Base-by-base conservation (phyloP, 1,140 invertebrate species). In the Zaprionus vittiger region DNA sequence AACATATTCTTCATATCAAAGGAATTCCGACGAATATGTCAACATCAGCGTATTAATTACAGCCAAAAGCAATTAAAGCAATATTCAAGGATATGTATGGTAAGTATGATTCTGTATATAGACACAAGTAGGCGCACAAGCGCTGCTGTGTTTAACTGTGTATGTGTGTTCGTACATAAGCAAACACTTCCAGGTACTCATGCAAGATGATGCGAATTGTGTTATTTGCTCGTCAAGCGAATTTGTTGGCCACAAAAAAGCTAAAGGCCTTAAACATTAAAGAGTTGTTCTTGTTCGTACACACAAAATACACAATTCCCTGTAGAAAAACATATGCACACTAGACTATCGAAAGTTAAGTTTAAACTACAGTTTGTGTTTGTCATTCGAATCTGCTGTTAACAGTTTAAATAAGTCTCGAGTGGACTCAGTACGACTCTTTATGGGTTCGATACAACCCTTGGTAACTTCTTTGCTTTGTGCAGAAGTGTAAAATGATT, bases 1-100 rank as follows among this genome's bases (percentile, higher is more conserved):
- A n/a, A 44, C 38, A 31, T 68, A 37, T 47, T 15, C 31, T 61
- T 55, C 28, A 75, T 70, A 57, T 75, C 67, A 75, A 70, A 70
- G 52, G 54, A 37, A 61, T 26, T 22, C 57, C 12, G 15, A 22
- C 31, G 34, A 22, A 31, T 12, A 61, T 67, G 34, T 68, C 64
- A 73, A 34, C 71, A 70, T 59, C 37, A 60, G 63, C 64, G 12
- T 52, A 63, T 70, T 70, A 75, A 75, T 63, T 69, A 70, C 66
- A 47, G 31, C 38, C 41, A 41, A 57, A 73, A 6, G 28, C 38
- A 60, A 67, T 54, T 41, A 59, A 26, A 66, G 41, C 14, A 20
- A 59, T 31, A 14, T 44, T 26, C 31, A 56, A 22, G 20, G 17
- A 38, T 22, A 17, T 17, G 20, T 44, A 57, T 57, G 15, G 6